Evolutionary conservation across 2,797 vertebrate genomes (phyloP), one percentile per base, ranked within the genome.

Genomic region (Eidolon dupreanum): DNA sequence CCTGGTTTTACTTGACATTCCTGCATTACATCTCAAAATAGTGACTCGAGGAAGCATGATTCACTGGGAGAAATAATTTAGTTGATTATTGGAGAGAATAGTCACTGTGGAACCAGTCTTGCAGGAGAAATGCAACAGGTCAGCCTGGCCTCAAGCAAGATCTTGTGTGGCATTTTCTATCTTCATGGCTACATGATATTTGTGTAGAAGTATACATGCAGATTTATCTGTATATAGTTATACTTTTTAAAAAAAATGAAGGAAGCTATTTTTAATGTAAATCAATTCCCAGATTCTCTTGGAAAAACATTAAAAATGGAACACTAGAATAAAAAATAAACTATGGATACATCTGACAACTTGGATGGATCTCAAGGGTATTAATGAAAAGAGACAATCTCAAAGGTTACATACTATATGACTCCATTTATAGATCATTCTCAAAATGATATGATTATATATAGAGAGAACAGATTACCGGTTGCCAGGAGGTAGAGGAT

Each of bases 171-270:
- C 36, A 2, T 78, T 87, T 70, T 51, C 53, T 57, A 16, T 63
- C 24, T 12, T 83, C 4, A 3, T 3, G n/a, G n/a, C 3, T 8
- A 2, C 38, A 0, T 8, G 31, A 16, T 51, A 66, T 28, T 28
- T 51, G 63, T 0, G 2, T 31, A 3, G 9, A 75, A 8, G 49
- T 33, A n/a, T 3, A 38, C 19, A 43, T 0, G 1, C 33, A 43
- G 28, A 26, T 57, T 43, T n/a, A 28, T 46, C 53, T 53, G 6
- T 33, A 20, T n/a, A 2, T 5, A 13, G 28, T 24, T 57, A 7
- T 2, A 8, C 20, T 49, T 84, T 43, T 6, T 7, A 51, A 57
- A 57, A 55, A 17, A 65, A 24, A 61, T 49, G 43, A 81, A 55
- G 16, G 55, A 33, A 53, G 9, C 6, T 59, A 38, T 85, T 46